A percentile compares a stretch with the other conserved stretches of the same genome.
Conservation (phyloP, 2,888 invertebrate species). For the Andrena chrysosceles region DNA sequence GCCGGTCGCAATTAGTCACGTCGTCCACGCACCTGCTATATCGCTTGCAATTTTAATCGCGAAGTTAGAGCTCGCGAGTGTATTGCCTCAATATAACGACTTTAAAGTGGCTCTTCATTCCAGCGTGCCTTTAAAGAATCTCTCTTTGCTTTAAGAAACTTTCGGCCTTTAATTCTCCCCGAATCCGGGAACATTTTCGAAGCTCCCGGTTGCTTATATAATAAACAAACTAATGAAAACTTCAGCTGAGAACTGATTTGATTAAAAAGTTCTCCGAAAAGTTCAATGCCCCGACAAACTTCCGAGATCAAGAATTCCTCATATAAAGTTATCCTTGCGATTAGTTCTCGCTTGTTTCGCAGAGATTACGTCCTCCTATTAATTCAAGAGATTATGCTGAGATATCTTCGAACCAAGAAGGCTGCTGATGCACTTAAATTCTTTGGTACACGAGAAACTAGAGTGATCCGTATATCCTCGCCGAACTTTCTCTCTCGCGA, state of each 20-base stretch:
- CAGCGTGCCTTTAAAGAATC: conserved; percentile 12
- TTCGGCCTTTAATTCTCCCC: conserved; percentile 22
- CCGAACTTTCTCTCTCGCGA: neutral
- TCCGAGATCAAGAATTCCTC: conserved; percentile 2
- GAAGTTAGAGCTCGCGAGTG: conserved; percentile 4
- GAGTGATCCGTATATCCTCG: neutral
- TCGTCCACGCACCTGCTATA: neutral
- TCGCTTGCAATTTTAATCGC: conserved; percentile 1
- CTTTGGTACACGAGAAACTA: neutral
- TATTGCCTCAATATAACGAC: conserved; percentile 14
- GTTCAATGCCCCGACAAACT: neutral
- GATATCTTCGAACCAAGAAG: neutral
- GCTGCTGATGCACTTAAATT: too few relatives aligned
- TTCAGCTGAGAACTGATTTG: conserved; percentile 39
- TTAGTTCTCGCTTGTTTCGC: conserved; percentile 17
- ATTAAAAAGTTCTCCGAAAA: conserved; percentile 38
- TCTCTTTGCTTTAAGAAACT: neutral
- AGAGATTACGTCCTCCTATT: neutral
- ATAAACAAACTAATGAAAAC: conserved; percentile 41
- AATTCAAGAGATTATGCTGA: neutral
- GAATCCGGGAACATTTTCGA: conserved; percentile 22
- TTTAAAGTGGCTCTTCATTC: conserved; percentile 39
- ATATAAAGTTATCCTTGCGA: neutral
- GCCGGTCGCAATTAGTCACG: conserved; percentile 54
- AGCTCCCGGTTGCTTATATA: conserved; percentile 19